Base-by-base conservation (phyloP, 1,140 invertebrate species). In the Drosophila lowei region DNA sequence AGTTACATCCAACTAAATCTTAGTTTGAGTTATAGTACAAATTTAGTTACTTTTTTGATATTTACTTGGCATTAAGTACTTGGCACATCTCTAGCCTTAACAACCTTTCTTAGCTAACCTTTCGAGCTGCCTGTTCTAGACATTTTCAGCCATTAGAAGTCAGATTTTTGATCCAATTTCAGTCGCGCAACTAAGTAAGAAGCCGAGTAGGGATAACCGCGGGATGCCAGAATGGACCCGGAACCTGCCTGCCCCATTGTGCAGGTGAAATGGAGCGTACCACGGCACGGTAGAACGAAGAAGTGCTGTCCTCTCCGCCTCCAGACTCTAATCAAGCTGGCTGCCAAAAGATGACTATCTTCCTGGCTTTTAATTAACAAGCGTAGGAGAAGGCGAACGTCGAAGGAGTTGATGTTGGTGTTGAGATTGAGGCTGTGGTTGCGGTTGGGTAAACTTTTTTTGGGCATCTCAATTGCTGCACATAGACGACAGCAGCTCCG, bases 321-420 rank as follows among this genome's bases (percentile, higher is more conserved):
- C 43, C 28, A 34, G 53, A 47, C 73, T 67, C 53, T 59, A 80
- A 79, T 76, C 71, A 72, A 72, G 53, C 71, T 62, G 44, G 38
- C 18, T 18, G 58, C 46, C 38, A 49, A 47, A 47, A 52, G 73
- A 86, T 86, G 58, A 55, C 60, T 70, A 85, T 79, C 72, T 61
- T 41, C 30, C 38, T 73, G 77, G 58, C 64, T 48, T 85, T 85
- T 85, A 86, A 85, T 85, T 81, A 86, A 81, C 67, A 77, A 28
- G 21, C 42, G 16, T 48, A 21, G 8, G 11, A 11, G 18, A 41
- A 56, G 28, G 25, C 34, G 34, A 54, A 54, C n/a, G 23, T 3
- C 23, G 23, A 25, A 47, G 50, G 18, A 43, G 34, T 58, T 53
- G 6, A 34, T 11, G 28, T 58, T 53, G 6, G 23, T 11, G 28